These are phyloP conservation scores for Pterostichus niger DNA, from an alignment of 2,888 invertebrate genomes.

Conservation along the genomic window DNA sequence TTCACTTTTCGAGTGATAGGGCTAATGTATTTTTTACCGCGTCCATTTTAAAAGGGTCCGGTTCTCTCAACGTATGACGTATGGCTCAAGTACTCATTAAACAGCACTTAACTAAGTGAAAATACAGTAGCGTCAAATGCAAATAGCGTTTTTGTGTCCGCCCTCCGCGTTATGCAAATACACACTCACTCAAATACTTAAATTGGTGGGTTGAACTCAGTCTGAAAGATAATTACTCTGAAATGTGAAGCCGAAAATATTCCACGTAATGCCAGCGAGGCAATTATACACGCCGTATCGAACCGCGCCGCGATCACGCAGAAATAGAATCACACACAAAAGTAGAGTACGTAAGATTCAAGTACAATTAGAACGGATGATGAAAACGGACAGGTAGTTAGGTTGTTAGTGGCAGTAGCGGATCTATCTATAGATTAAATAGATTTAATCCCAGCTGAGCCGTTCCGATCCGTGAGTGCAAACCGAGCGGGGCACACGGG, in stretches of 20 bases:
- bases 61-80: not conserved
- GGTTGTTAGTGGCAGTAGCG: no score
- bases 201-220: not conserved
- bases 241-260: constrained; percentile 19
- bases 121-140: constrained; percentile 43
- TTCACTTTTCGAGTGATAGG: not conserved
- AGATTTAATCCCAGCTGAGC: no score
- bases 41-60: constrained; percentile 6
- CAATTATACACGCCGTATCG: not conserved
- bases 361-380: not conserved
- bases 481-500: no score
- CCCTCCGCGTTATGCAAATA: constrained; percentile 37
- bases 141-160: constrained; percentile 37
- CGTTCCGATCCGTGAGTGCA: no score
- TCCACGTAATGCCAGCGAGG: not conserved
- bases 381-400: no score
- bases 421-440: no score
- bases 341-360: not conserved
- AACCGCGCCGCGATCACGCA: not conserved
- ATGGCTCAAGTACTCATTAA: constrained; percentile 19
- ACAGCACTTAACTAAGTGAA: constrained; percentile 44
- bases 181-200: constrained; percentile 29
- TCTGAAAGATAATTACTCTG: constrained; percentile 10
- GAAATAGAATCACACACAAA: not conserved
- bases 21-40: constrained; percentile 1